Conservation (phyloP, 2,888 invertebrate genomes). For the Tetragnatha montana region DNA sequence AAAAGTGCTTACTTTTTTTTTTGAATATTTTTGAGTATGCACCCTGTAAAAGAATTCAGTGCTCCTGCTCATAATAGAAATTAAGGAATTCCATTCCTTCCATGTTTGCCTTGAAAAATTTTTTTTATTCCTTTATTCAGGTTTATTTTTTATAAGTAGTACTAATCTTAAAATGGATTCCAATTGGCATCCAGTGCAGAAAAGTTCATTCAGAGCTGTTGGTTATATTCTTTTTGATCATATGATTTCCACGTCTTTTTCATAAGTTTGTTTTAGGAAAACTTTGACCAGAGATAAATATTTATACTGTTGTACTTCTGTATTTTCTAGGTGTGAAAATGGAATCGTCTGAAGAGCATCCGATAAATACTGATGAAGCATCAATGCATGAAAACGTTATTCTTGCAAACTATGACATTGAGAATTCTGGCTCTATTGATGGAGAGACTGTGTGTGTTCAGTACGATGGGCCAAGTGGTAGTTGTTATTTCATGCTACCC, state of each 20-base stretch:
- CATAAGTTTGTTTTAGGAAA: not conserved
- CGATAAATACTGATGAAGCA: not conserved
- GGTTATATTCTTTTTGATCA: not conserved
- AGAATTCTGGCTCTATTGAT: too few relatives aligned
- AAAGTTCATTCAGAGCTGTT: not conserved
- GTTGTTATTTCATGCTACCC: not conserved
- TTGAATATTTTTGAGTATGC: too few relatives aligned
- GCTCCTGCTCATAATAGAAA: too few relatives aligned
- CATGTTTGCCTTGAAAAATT: too few relatives aligned
- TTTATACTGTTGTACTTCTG: not conserved
- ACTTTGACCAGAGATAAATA: not conserved
- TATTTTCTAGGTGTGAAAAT: slow-evolving; percentile 13
- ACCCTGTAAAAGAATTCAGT: too few relatives aligned
- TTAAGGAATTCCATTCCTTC: too few relatives aligned
- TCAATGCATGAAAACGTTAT: not conserved
- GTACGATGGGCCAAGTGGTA: not conserved
- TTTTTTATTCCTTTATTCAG: not conserved
- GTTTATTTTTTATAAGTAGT: not conserved
- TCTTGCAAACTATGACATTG: not conserved
- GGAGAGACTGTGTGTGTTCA: not conserved
- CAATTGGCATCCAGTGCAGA: not conserved
- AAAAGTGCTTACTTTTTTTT: too few relatives aligned
- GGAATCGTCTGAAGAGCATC: slow-evolving; percentile 29
- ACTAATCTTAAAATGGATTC: not conserved
- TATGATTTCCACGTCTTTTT: not conserved